Percentiles rank a stretch among this genome's conserved stretches.
These are phyloP conservation scores for Actinia equina DNA, from an alignment of 64 coral and sea anemone genomes.

Conservation along the genomic window DNA sequence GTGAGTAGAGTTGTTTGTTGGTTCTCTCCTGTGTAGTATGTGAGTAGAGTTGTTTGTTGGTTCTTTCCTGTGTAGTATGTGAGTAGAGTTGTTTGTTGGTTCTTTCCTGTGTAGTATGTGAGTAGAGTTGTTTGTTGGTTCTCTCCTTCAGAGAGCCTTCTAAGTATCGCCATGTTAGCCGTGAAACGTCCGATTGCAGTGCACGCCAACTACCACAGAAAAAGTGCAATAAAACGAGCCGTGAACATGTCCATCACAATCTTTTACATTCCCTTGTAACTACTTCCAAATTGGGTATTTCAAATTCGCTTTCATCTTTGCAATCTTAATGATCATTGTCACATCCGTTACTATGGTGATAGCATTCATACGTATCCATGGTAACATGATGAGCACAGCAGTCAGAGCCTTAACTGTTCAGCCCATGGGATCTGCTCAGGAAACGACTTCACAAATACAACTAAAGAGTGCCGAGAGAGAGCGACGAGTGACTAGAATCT, in stretches of 20 bases:
- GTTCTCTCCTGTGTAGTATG: too few relatives aligned
- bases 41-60: too few relatives aligned
- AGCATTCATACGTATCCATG: constrained; percentile 64
- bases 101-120: too few relatives aligned
- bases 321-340: constrained; percentile 40
- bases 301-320: constrained; percentile 73
- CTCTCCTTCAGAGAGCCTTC: too few relatives aligned
- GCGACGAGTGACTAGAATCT: constrained; percentile 49
- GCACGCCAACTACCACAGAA: constrained; percentile 53
- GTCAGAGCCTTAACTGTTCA: background rate
- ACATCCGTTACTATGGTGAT: constrained; percentile 51
- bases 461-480: constrained; percentile 49
- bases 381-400: constrained; percentile 17
- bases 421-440: constrained; percentile 24
- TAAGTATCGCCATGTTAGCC: constrained; percentile 64
- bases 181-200: constrained; percentile 85
- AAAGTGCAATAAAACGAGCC: constrained; percentile 39
- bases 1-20: too few relatives aligned
- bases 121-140: too few relatives aligned
- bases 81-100: too few relatives aligned
- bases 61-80: too few relatives aligned
- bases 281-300: constrained; percentile 75
- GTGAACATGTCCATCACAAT: constrained; percentile 54
- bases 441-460: constrained; percentile 15
- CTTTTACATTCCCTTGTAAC: constrained; percentile 42